These are phyloP conservation scores for Epicauta chinensis DNA, from an alignment of 1,140 invertebrate genomes.

Conservation along the genomic window DNA sequence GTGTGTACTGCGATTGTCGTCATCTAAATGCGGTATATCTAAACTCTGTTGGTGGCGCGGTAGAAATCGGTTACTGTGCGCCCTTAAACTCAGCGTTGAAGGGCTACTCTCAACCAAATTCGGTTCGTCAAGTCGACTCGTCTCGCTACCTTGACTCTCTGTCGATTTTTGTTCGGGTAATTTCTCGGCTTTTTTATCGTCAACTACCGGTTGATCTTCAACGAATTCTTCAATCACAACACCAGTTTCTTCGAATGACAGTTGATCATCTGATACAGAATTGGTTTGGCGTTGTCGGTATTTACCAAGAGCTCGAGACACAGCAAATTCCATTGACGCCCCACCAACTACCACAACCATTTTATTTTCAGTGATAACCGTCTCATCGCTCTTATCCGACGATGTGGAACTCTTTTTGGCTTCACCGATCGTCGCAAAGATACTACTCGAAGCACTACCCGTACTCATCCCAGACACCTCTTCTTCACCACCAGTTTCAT, in stretches of 20 bases:
- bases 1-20: slow-evolving; percentile 82
- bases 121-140: slow-evolving; percentile 16
- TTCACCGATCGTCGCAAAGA: slow-evolving; percentile 69
- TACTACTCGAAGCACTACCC: slow-evolving; percentile 51
- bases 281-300: slow-evolving; percentile 71
- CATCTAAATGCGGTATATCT: slow-evolving; percentile 71
- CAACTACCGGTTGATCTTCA: slow-evolving; percentile 33
- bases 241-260: slow-evolving; percentile 44
- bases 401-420: slow-evolving; percentile 54
- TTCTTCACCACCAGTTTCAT: slow-evolving; percentile 50
- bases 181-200: slow-evolving; percentile 40
- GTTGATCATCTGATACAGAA: slow-evolving; percentile 58
- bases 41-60: slow-evolving; percentile 70
- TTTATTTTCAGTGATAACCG: slow-evolving; percentile 34
- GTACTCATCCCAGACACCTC: slow-evolving; percentile 53
- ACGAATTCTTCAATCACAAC: slow-evolving; percentile 44
- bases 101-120: slow-evolving; percentile 48
- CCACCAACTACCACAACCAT: slow-evolving; percentile 48
- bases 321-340: slow-evolving; percentile 74
- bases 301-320: slow-evolving; percentile 73
- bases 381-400: slow-evolving; percentile 49
- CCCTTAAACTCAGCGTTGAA: slow-evolving; percentile 53
- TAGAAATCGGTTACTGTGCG: slow-evolving; percentile 52
- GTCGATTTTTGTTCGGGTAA: slow-evolving; percentile 40
- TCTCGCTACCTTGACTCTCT: slow-evolving; percentile 43